phyloP scores from a whole-genome alignment of 1,140 invertebrate species.

The Ptiloglossa arizonensis region DNA sequence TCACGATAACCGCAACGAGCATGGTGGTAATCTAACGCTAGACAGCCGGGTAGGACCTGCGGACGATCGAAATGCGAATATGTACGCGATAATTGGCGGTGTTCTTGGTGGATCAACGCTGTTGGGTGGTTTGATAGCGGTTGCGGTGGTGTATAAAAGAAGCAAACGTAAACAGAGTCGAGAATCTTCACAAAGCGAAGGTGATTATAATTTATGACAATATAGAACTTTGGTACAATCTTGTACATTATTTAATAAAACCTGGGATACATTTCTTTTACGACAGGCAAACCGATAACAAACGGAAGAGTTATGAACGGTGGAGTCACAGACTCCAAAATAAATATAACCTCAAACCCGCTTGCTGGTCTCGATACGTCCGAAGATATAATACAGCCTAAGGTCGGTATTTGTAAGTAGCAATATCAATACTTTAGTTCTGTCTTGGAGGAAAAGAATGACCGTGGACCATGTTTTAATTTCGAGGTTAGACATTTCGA shows the following conservation, averaged over 20 bases:
- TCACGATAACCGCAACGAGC: slow-evolving; percentile 70
- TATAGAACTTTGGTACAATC: slow-evolving; percentile 71
- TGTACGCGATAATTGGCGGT: slow-evolving; percentile 84
- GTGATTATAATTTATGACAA: slow-evolving; percentile 68
- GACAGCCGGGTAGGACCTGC: slow-evolving; percentile 66
- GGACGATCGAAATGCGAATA: slow-evolving; percentile 75
- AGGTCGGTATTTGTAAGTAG: slow-evolving; percentile 78
- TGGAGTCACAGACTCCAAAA: slow-evolving; percentile 81
- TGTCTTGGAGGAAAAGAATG: slow-evolving; percentile 49
- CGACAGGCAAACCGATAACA: slow-evolving; percentile 80
- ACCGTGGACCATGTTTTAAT: slow-evolving; percentile 11
- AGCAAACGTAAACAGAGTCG: slow-evolving; percentile 77
- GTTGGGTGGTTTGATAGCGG: slow-evolving; percentile 77
- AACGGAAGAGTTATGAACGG: slow-evolving; percentile 84
- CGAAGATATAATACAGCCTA: slow-evolving; percentile 83
- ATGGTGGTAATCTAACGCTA: slow-evolving; percentile 71
- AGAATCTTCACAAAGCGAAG: slow-evolving; percentile 80
- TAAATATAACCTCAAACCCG: slow-evolving; percentile 88
- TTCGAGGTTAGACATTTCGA: background rate
- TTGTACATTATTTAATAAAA: slow-evolving; percentile 6
- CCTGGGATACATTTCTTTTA: background rate
- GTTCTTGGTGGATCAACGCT: slow-evolving; percentile 81
- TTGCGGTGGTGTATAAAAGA: slow-evolving; percentile 81
- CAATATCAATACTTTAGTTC: slow-evolving; percentile 42
- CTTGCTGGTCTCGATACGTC: slow-evolving; percentile 84